A percentile compares a stretch with the other conserved stretches of the same genome.
These are phyloP conservation scores for Drosophila nikananu DNA, from an alignment of 1,140 invertebrate genomes.

Conservation along the genomic window DNA sequence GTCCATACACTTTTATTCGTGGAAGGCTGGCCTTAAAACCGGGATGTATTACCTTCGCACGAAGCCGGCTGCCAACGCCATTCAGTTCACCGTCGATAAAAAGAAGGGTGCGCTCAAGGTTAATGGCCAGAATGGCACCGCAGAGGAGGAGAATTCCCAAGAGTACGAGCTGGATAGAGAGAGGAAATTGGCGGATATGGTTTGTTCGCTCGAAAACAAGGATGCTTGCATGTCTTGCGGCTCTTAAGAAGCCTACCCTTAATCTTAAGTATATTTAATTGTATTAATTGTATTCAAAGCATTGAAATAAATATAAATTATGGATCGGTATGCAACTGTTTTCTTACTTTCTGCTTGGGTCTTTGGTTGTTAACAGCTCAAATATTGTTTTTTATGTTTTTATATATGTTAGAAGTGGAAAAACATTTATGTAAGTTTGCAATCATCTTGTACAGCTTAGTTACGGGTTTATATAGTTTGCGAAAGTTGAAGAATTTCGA, in stretches of 20 bases:
- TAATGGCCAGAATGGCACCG: conserved; percentile 38
- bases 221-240: conserved; percentile 95
- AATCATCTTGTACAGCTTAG: no score
- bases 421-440: no score
- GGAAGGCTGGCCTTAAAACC: conserved; percentile 98
- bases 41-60: conserved; percentile 99
- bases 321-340: background rate
- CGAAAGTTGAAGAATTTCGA: no score
- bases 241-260: conserved; percentile 63
- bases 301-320: conserved; percentile 38
- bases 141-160: conserved; percentile 7
- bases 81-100: conserved; percentile 99
- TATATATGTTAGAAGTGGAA: no score
- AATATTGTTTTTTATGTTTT: no score
- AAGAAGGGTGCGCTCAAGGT: conserved; percentile 86
- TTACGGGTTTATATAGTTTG: no score
- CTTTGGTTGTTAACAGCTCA: background rate
- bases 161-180: conserved; percentile 86
- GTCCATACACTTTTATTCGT: conserved; percentile 99
- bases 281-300: conserved; percentile 27
- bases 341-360: background rate
- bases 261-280: conserved; percentile 57
- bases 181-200: conserved; percentile 90
- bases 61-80: conserved; percentile 97
- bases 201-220: conserved; percentile 95